Conservation (phyloP, 2,797 vertebrate species). For the Synanceia verrucosa region DNA sequence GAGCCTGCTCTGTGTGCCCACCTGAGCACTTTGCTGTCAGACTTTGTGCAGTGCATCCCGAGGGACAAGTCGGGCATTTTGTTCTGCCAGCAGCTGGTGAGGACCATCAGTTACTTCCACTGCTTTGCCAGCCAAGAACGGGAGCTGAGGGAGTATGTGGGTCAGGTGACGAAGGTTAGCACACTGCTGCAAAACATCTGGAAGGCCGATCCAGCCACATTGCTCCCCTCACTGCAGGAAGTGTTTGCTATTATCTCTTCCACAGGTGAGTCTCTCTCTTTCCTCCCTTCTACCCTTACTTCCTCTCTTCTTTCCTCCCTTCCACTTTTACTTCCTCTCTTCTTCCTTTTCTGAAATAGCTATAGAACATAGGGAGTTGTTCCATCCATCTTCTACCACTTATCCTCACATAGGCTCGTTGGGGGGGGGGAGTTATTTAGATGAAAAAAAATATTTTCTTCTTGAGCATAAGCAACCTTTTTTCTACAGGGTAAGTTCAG, state of each 20-base stretch:
- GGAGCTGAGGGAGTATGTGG: conserved; percentile 92
- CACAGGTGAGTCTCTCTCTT: conserved; percentile 87
- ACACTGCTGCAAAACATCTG: conserved; percentile 93
- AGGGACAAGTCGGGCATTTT: conserved; percentile 88
- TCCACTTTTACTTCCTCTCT: neutral
- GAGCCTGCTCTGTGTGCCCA: conserved; percentile 89
- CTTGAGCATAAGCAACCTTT: neutral
- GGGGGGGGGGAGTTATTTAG: no score
- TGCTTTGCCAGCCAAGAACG: conserved; percentile 88
- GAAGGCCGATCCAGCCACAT: conserved; percentile 92
- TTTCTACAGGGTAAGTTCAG: neutral
- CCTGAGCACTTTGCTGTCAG: conserved; percentile 89
- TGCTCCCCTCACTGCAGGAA: conserved; percentile 95
- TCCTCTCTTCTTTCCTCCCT: neutral
- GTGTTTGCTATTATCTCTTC: conserved; percentile 96
- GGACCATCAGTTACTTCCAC: conserved; percentile 95
- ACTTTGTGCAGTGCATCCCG: conserved; percentile 96
- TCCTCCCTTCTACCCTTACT: neutral
- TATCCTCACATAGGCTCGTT: no score
- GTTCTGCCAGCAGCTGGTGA: conserved; percentile 97
- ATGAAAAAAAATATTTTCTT: neutral
- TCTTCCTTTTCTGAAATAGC: neutral
- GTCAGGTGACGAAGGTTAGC: conserved; percentile 94
- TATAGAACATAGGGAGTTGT: neutral
- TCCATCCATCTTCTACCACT: no score